phyloP scores from a whole-genome alignment of 2,797 vertebrate genomes.

The Ctenopoma multispine region DNA sequence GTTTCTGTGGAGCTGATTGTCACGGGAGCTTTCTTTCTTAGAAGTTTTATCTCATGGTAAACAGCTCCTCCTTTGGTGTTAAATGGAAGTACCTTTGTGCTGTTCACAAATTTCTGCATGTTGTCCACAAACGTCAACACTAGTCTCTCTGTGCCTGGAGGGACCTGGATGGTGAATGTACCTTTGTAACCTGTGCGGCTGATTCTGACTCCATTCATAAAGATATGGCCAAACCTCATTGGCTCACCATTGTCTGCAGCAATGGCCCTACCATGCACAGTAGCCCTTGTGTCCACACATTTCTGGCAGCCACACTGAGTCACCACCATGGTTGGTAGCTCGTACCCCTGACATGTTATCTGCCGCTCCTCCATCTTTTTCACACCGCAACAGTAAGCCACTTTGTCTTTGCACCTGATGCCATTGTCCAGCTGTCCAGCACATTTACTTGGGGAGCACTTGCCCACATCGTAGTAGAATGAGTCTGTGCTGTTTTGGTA shows the following conservation, averaged over 20 bases:
- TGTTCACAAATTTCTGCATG: slow-evolving; percentile 96
- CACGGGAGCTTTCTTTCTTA: slow-evolving; percentile 90
- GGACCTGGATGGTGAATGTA: slow-evolving; percentile 94
- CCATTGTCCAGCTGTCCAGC: slow-evolving; percentile 89
- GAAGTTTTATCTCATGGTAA: slow-evolving; percentile 95
- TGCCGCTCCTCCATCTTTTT: slow-evolving; percentile 88
- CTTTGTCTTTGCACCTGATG: slow-evolving; percentile 91
- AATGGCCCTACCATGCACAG: slow-evolving; percentile 90
- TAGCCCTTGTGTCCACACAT: slow-evolving; percentile 90
- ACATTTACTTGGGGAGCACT: slow-evolving; percentile 87
- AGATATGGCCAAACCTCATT: slow-evolving; percentile 96
- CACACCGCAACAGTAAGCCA: slow-evolving; percentile 92
- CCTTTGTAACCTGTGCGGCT: slow-evolving; percentile 98
- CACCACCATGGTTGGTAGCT: slow-evolving; percentile 91
- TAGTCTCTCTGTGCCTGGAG: slow-evolving; percentile 90
- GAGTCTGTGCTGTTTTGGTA: slow-evolving; percentile 93
- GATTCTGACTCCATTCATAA: slow-evolving; percentile 90
- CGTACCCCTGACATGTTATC: slow-evolving; percentile 90
- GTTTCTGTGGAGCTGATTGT: slow-evolving; percentile 87
- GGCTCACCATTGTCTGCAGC: slow-evolving; percentile 94
- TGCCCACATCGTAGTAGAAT: slow-evolving; percentile 92
- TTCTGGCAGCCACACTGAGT: slow-evolving; percentile 91
- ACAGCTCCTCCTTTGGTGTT: slow-evolving; percentile 92
- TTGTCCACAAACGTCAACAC: slow-evolving; percentile 97
- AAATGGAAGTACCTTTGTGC: slow-evolving; percentile 96